Percentiles rank a stretch among this genome's conserved stretches.
Conservation (phyloP, 2,888 invertebrate genomes). For the Amblyjoppa fuscipennis region DNA sequence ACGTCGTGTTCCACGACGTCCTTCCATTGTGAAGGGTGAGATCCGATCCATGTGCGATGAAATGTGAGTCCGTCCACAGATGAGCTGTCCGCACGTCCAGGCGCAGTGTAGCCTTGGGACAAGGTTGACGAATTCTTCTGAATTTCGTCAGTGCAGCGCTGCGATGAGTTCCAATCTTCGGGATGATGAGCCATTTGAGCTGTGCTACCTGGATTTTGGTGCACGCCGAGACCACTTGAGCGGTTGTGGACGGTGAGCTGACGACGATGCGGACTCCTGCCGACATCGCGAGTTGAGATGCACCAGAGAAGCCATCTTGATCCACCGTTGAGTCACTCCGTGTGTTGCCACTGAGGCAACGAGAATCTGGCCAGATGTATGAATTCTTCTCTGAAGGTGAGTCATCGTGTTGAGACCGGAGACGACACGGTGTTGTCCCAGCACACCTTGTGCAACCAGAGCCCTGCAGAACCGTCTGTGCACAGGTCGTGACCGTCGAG, state of each 20-base stretch:
- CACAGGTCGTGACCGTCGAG: not conserved
- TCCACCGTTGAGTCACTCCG: conserved; percentile 48
- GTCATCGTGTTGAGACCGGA: not conserved
- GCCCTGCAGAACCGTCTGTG: not conserved
- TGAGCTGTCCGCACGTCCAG: too few species aligned
- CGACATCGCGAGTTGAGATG: conserved; percentile 64
- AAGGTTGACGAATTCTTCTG: too few species aligned
- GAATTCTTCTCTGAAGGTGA: not conserved
- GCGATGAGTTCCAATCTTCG: too few species aligned
- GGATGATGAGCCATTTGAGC: too few species aligned
- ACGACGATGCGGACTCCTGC: conserved; percentile 55
- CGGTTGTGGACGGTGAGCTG: conserved; percentile 26
- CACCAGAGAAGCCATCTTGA: conserved; percentile 69
- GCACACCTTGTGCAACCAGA: not conserved
- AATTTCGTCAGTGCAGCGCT: too few species aligned
- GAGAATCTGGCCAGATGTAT: conserved; percentile 3
- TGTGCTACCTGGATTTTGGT: too few species aligned
- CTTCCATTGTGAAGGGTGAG: too few species aligned
- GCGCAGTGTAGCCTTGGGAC: too few species aligned
- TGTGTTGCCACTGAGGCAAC: conserved; percentile 40
- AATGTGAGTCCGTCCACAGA: too few species aligned
- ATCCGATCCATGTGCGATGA: too few species aligned
- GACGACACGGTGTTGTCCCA: not conserved
- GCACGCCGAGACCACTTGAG: not conserved
- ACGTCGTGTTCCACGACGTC: too few species aligned